Conservation (phyloP, 2,113 vertebrate genomes). For the Cyprinodon tularosa region DNA sequence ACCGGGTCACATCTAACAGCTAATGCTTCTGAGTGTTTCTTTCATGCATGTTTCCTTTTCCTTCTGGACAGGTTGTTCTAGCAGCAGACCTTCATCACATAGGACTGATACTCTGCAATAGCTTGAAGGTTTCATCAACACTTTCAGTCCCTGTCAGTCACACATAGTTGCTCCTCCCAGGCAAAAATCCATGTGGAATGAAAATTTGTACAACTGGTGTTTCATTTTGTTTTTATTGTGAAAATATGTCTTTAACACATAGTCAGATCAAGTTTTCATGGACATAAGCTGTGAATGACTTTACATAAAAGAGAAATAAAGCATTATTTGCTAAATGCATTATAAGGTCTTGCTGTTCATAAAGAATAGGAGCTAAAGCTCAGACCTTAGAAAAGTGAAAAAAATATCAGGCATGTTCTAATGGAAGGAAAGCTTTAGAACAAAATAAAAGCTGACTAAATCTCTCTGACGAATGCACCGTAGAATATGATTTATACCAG, state of each 20-base stretch:
- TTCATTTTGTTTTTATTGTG: not conserved
- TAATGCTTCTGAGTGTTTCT: slow-evolving; percentile 31
- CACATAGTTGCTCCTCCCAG: not conserved
- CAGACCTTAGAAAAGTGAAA: not conserved
- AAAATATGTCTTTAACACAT: not conserved
- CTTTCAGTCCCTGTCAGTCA: slow-evolving; percentile 43
- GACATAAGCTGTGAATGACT: not conserved
- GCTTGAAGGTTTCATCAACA: slow-evolving; percentile 36
- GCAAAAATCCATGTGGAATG: too few species aligned
- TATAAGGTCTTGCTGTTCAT: not conserved
- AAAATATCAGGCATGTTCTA: not conserved
- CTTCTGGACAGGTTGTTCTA: not conserved
- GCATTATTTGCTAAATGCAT: not conserved
- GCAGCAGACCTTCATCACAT: not conserved
- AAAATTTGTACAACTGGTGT: too few species aligned
- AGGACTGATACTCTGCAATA: not conserved
- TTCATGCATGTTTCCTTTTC: slow-evolving; percentile 22
- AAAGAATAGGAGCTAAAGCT: not conserved
- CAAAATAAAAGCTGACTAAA: not conserved
- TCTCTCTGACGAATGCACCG: not conserved
- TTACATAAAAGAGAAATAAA: not conserved
- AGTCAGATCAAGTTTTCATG: not conserved
- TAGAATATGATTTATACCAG: not conserved
- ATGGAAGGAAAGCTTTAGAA: not conserved
- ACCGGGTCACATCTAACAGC: slow-evolving; percentile 60